Conservation (phyloP, 2,797 vertebrate species). For the Vultur gryphus region DNA sequence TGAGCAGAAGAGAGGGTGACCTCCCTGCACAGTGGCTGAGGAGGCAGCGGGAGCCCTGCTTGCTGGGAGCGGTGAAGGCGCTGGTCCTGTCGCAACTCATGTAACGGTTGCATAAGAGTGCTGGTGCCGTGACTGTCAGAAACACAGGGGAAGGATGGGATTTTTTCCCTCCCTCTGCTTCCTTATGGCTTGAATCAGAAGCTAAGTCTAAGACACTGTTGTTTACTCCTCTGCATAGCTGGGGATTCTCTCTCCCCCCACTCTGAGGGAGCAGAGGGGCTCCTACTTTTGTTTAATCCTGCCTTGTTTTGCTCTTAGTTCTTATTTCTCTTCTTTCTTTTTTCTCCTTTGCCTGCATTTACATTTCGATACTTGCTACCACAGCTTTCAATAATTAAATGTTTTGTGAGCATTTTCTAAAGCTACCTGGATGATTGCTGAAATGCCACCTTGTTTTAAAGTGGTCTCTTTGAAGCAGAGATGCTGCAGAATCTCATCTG, state of each 20-base stretch:
- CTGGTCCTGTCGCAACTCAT: neutral
- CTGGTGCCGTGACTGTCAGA: neutral
- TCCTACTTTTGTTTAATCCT: neutral
- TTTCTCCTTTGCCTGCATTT: neutral
- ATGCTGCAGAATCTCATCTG: neutral
- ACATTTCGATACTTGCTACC: neutral
- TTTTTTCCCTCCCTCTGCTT: neutral
- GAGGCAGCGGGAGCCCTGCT: neutral
- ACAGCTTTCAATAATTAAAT: neutral
- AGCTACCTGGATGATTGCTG: neutral
- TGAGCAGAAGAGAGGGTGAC: neutral
- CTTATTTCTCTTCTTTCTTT: neutral
- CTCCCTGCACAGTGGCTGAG: neutral
- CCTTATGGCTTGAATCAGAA: neutral
- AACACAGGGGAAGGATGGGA: neutral
- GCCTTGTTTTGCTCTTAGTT: neutral
- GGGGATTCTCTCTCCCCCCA: neutral
- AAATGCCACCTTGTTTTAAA: neutral
- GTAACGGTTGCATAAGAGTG: constrained; percentile 29
- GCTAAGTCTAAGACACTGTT: neutral
- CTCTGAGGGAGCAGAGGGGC: neutral
- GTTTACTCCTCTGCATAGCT: neutral
- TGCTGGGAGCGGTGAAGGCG: neutral
- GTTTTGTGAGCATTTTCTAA: neutral
- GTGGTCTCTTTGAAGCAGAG: neutral